Percentiles rank a stretch among this genome's conserved stretches.
phyloP scores from a whole-genome alignment of 1,140 invertebrate genomes.

The Calliopsis andreniformis region DNA sequence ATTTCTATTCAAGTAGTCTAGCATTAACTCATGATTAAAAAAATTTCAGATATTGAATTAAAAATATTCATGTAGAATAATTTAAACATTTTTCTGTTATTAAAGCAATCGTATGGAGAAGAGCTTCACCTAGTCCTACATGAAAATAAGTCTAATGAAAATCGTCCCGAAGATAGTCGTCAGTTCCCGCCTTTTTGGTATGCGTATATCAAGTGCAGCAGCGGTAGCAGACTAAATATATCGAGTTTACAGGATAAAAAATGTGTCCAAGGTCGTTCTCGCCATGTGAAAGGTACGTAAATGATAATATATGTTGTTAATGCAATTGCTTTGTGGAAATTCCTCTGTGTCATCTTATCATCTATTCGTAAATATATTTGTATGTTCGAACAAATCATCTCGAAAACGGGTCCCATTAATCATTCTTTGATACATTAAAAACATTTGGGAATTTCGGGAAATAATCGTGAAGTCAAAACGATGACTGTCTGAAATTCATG shows the following conservation, averaged over 20 bases:
- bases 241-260: slow-evolving; percentile 8
- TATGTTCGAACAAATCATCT: not conserved
- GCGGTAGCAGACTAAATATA: not conserved
- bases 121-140: not conserved
- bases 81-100: no score
- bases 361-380: slow-evolving; percentile 27
- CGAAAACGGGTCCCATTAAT: not conserved
- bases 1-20: no score
- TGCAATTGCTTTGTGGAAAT: slow-evolving; percentile 43
- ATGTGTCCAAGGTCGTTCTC: not conserved
- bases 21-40: no score
- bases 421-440: not conserved
- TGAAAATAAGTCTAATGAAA: not conserved
- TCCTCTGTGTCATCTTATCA: slow-evolving; percentile 46
- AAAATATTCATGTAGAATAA: no score
- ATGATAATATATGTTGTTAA: slow-evolving; percentile 2
- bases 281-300: slow-evolving; percentile 11
- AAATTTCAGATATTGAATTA: no score
- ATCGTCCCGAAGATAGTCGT: not conserved
- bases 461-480: no score
- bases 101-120: no score
- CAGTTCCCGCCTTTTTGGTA: not conserved
- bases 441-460: not conserved
- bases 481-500: not conserved
- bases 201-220: not conserved